Conservation (phyloP, 2,888 invertebrate genomes). For the Asteroscopus sphinx region DNA sequence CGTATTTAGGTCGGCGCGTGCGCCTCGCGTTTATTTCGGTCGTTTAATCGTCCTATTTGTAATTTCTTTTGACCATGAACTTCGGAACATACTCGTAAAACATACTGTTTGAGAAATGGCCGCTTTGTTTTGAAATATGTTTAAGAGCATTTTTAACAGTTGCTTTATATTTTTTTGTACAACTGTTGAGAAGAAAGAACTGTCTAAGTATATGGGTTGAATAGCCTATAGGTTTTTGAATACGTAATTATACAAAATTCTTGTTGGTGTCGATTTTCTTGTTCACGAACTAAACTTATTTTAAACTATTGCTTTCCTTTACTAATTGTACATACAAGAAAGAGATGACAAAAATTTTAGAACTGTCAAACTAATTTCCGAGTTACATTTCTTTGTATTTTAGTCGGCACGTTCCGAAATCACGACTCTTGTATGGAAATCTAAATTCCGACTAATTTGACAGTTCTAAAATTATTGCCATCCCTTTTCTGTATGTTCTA, state of each 20-base stretch:
- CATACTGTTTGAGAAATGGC: constrained; percentile 33
- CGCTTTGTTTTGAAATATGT: constrained; percentile 26
- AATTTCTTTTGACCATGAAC: constrained; percentile 62
- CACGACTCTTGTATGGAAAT: too few species aligned
- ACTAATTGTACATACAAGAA: too few species aligned
- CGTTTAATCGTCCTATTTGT: constrained; percentile 49
- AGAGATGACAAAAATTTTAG: too few species aligned
- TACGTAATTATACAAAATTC: background rate
- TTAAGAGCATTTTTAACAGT: constrained; percentile 17
- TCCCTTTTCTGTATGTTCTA: too few species aligned
- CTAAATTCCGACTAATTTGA: too few species aligned
- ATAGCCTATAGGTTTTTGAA: background rate
- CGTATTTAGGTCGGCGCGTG: constrained; percentile 58
- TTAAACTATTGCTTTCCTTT: too few species aligned
- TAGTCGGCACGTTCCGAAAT: too few species aligned
- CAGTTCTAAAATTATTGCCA: too few species aligned
- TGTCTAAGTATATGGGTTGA: too few species aligned
- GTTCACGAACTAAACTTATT: too few species aligned
- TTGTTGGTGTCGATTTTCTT: background rate
- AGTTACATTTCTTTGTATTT: too few species aligned
- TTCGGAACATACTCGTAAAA: constrained; percentile 59
- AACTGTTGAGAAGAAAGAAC: background rate
- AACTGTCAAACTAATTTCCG: too few species aligned
- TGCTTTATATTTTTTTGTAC: constrained; percentile 6
- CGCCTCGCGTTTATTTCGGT: constrained; percentile 47